Base-by-base conservation (phyloP, 2,888 invertebrate genomes). In the Agrotis segetum region DNA sequence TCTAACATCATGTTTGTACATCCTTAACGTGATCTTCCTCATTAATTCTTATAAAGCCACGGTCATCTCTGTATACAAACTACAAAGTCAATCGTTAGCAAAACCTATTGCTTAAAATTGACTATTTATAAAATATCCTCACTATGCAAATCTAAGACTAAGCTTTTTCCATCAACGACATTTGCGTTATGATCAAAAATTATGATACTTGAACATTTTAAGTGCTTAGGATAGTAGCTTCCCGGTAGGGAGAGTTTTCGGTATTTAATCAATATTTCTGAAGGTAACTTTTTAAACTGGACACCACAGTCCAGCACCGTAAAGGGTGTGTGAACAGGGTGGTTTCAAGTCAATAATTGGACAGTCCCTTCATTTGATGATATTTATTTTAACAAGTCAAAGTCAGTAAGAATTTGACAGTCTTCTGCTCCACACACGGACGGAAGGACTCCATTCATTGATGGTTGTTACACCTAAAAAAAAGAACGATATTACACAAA, bases 71-170 rank as follows among this genome's bases (percentile, higher is more conserved):
- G 19, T 63, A 17, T 34, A 49, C 49, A 66, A 71, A 66, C 16
- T 34, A 49, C 49, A 66, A 71, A 66, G 21, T 65, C 24, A 65
- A 61, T 61, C 13, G 3, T 34, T 19, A 58, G 19, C 61, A 76
- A 76, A 71, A 76, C 65, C 46, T 40, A 49, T 24, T 64, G 71
- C 71, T 71, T 60, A 64, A 46, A 52, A 47, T 40, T n/a, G 52
- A 24, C 2, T 24, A 29, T 60, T 34, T 62, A 63, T 46, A n/a
- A n/a, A n/a, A 68, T 40, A 53, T 61, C n/a, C 16, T 52, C 17
- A 16, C n/a, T 58, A n/a, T 34, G 44, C 74, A 50, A 53, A 47
- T 77, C 29, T 67, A 34, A 73, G 53, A 55, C 17, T 55, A 34
- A n/a, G 17, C n/a, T n/a, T 55, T 5, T 3, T 4, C 17, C 29